Base-by-base conservation (phyloP, 1,140 invertebrate species). In the Globodera ellingtonae region DNA sequence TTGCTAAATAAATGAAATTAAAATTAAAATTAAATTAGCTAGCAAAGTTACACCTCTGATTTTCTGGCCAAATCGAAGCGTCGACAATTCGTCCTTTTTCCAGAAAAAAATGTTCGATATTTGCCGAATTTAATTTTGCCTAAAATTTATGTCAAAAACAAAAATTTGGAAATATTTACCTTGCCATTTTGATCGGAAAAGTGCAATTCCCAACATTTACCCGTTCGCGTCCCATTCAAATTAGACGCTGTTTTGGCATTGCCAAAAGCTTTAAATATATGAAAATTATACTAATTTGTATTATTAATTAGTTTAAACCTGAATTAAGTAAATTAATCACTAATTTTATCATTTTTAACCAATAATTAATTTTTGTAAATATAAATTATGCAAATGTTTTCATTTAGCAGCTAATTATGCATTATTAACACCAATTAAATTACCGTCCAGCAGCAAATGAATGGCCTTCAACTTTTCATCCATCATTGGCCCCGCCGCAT, bases 191-290 rank as follows among this genome's bases (percentile, higher is more conserved):
- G 8, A n/a, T 35, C 44, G 35, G 6, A 35, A 74, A 76, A 74
- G 35, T 65, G 21, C 86, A 99, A 98, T 89, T 98, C 96, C 84
- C 98, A 98, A 90, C 97, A 97, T 91, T 97, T 97, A 70, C 95
- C 95, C 91, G 97, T 97, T 81, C 96, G 92, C 65, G 95, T 98
- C 0, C 96, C 98, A 90, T 99, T 99, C 90, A 98, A 96, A 89
- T 99, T 99, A 77, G 95, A 92, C 71, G 98, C 95, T 0, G 97
- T 99, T 91, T 98, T 98, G 7, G 97, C 96, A 91, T 99, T 98
- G 78, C 97, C 97, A 91, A 99, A 99, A 5, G 97, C 97, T 94
- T 21, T 70, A 81, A 59, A 35, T 8, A 83, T n/a, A 10, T 24
- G 7, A 93, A 70, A 35, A 35, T 35, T 35, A 35, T 35, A n/a